Conservation (phyloP, 2,888 invertebrate species). For the Uropetala carovei region DNA sequence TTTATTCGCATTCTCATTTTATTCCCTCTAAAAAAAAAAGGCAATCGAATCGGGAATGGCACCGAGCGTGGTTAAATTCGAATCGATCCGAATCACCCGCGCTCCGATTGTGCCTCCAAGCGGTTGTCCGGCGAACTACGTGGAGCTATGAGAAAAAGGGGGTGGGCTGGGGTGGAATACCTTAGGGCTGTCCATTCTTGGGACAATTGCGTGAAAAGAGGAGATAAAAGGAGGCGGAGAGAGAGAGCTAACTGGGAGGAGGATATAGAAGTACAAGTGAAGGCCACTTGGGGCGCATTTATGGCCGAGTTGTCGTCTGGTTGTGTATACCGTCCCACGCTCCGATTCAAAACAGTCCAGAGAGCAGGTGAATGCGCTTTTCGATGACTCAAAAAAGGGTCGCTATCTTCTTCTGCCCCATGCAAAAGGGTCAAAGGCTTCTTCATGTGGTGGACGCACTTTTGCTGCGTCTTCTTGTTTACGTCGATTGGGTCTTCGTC, state of each 20-base stretch:
- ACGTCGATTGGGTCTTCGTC: too few relatives aligned
- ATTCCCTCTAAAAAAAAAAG: too few relatives aligned
- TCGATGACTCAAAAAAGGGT: too few relatives aligned
- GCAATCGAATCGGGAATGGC: not conserved
- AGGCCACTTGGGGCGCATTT: slow-evolving; percentile 54
- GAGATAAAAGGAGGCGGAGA: slow-evolving; percentile 37
- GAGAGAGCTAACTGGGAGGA: not conserved
- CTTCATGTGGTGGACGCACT: not conserved
- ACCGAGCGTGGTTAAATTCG: not conserved
- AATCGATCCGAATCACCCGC: slow-evolving; percentile 58
- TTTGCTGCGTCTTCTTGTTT: too few relatives aligned
- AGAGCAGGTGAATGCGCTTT: slow-evolving; percentile 25
- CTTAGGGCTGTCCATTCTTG: slow-evolving; percentile 61
- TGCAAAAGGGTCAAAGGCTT: slow-evolving; percentile 25
- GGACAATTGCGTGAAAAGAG: slow-evolving; percentile 64
- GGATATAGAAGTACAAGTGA: slow-evolving; percentile 25
- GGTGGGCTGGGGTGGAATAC: not conserved
- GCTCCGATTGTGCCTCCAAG: not conserved
- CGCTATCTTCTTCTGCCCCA: not conserved
- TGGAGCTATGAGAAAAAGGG: not conserved
- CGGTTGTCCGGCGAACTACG: not conserved
- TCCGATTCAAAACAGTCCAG: slow-evolving; percentile 32
- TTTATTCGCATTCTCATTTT: too few relatives aligned
- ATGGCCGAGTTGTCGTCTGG: slow-evolving; percentile 33
- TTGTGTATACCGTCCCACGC: not conserved